Percentiles rank a stretch among this genome's conserved stretches.
Conservation (phyloP, 2,113 vertebrate genomes). For the Noctilio leporinus region DNA sequence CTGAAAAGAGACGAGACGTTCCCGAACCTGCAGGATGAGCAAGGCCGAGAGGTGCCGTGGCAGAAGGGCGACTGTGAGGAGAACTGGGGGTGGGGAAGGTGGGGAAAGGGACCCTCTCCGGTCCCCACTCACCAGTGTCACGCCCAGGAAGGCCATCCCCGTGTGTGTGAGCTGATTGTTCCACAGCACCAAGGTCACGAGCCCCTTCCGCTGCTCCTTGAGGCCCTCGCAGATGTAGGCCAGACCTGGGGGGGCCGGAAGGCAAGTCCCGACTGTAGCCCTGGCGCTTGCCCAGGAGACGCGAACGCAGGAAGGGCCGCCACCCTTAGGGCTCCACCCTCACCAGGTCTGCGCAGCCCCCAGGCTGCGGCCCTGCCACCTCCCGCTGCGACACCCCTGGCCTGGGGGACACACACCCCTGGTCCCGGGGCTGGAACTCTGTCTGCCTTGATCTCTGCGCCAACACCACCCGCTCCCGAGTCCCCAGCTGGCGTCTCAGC, state of each 20-base stretch:
- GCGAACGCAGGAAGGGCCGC: accelerated
- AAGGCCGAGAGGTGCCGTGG: accelerated
- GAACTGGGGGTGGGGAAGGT: accelerated
- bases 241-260: constrained; percentile 78
- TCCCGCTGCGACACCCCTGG: not conserved
- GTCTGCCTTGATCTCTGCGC: not conserved
- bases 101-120: accelerated
- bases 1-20: accelerated
- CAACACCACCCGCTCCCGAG: accelerated
- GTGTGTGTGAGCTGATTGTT: constrained; percentile 97
- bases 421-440: too few species aligned
- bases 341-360: accelerated
- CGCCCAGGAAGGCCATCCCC: constrained; percentile 92
- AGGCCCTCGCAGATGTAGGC: constrained; percentile 94
- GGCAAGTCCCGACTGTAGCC: not conserved
- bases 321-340: accelerated
- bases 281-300: accelerated
- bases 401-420: not conserved
- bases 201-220: constrained; percentile 92
- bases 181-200: constrained; percentile 94
- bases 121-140: constrained; percentile 85
- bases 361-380: not conserved
- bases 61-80: accelerated
- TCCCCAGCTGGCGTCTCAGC: too few species aligned
- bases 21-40: not conserved